These are phyloP conservation scores for Arbacia lixula DNA, from an alignment of 53 echinoderm and acorn worm species.

Conservation along the genomic window DNA sequence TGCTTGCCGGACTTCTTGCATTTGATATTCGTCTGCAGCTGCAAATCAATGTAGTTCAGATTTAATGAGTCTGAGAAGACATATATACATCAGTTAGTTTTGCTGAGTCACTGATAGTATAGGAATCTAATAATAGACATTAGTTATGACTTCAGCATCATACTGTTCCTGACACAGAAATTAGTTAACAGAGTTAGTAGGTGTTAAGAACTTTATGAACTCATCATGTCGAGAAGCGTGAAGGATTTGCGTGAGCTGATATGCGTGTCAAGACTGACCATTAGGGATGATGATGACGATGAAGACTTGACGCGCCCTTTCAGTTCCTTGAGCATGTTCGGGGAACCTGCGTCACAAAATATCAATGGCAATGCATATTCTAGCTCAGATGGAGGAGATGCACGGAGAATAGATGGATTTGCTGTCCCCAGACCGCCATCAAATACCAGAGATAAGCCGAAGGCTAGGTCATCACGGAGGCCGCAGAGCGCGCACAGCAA, in stretches of 20 bases:
- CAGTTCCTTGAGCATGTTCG: conserved; percentile 85
- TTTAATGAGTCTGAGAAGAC: too few relatives aligned
- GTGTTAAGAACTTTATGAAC: too few relatives aligned
- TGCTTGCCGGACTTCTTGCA: conserved; percentile 82
- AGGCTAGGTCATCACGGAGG: conserved; percentile 8
- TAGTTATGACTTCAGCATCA: not conserved
- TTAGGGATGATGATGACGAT: conserved; percentile 87
- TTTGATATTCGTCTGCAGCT: conserved; percentile 90
- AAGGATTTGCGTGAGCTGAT: conserved; percentile 93
- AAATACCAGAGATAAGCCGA: conserved; percentile 7
- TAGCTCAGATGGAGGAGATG: too few relatives aligned
- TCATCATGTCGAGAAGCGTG: conserved; percentile 85
- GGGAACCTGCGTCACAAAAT: conserved; percentile 39
- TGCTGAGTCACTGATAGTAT: too few relatives aligned
- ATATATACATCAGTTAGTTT: too few relatives aligned
- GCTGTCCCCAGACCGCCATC: conserved; percentile 45
- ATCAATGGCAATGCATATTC: conserved; percentile 5
- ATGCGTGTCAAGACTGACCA: conserved; percentile 91
- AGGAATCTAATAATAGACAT: not conserved
- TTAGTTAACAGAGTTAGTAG: too few relatives aligned
- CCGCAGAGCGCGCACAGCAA: conserved; percentile 20
- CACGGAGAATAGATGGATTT: conserved; percentile 8
- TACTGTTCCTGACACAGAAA: too few relatives aligned
- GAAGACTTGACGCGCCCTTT: conserved; percentile 81
- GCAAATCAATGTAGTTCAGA: conserved; percentile 74